Evolutionary conservation across 1,140 invertebrate genomes (phyloP).

Genomic region (Drosophila ficusphila): DNA sequence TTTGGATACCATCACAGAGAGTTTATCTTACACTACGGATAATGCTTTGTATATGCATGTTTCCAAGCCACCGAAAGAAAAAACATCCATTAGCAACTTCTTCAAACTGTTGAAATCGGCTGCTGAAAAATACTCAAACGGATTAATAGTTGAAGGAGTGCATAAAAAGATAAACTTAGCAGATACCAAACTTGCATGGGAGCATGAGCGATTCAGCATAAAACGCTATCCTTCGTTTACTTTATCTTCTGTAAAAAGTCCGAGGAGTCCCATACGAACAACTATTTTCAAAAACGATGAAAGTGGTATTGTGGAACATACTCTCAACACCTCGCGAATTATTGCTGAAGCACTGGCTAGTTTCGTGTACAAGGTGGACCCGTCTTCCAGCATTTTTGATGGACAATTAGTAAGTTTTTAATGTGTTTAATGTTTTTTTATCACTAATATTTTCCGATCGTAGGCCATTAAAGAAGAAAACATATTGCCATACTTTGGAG

Average conservation of each 20-base stretch:
- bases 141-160: conserved; percentile 90
- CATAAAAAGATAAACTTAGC: conserved; percentile 99
- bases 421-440: neutral
- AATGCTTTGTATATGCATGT: conserved; percentile 94
- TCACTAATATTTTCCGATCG: neutral
- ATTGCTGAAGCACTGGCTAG: conserved; percentile 93
- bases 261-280: conserved; percentile 86
- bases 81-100: conserved; percentile 89
- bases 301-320: conserved; percentile 41
- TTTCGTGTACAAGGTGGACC: conserved; percentile 92
- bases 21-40: conserved; percentile 73
- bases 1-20: conserved; percentile 92
- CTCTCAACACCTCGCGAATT: conserved; percentile 88
- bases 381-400: conserved; percentile 59
- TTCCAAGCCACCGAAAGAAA: conserved; percentile 97
- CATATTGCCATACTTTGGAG: conserved; percentile 66
- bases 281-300: conserved; percentile 87
- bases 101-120: conserved; percentile 88
- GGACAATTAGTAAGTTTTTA: conserved; percentile 65
- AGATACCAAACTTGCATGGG: conserved; percentile 96
- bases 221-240: conserved; percentile 95
- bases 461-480: conserved; percentile 72
- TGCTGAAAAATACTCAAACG: conserved; percentile 81
- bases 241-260: conserved; percentile 90
- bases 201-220: conserved; percentile 98